These are phyloP conservation scores for Erythrocercus mccallii DNA, from an alignment of 2,113 vertebrate genomes.

Conservation along the genomic window DNA sequence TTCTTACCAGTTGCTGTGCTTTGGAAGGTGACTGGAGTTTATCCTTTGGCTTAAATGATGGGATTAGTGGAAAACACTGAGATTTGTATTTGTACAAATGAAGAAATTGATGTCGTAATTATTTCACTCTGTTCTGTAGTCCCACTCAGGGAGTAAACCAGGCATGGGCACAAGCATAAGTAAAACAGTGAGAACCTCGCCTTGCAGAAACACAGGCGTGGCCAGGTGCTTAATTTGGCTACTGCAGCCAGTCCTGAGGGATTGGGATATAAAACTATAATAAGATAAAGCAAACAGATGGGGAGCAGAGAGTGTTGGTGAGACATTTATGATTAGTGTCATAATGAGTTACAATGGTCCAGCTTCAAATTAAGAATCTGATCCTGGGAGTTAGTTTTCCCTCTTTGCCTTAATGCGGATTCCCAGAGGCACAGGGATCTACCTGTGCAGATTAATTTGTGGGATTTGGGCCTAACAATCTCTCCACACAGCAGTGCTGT, in stretches of 20 bases:
- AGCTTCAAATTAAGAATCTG: slow-evolving; percentile 44
- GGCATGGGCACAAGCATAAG: background rate
- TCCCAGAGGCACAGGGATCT: background rate
- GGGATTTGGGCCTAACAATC: background rate
- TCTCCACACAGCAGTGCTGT: background rate
- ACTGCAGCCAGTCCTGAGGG: background rate
- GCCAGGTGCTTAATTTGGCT: background rate
- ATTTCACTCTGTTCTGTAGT: background rate
- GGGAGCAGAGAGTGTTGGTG: background rate
- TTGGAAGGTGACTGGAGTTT: background rate
- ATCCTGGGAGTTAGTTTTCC: slow-evolving; percentile 9
- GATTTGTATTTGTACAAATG: background rate
- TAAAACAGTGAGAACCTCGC: background rate
- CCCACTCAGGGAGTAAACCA: background rate
- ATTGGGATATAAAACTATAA: slow-evolving; percentile 37
- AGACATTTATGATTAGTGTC: slow-evolving; percentile 57
- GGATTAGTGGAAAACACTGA: background rate
- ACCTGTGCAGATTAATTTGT: background rate
- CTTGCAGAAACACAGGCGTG: background rate
- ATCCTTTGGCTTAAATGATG: background rate
- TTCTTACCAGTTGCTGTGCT: background rate
- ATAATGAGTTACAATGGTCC: slow-evolving; percentile 41
- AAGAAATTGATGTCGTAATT: background rate
- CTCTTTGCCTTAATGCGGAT: background rate
- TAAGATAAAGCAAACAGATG: slow-evolving; percentile 45